These are phyloP conservation scores for Tachina lurida DNA, from an alignment of 2,888 invertebrate species.

Conservation along the genomic window DNA sequence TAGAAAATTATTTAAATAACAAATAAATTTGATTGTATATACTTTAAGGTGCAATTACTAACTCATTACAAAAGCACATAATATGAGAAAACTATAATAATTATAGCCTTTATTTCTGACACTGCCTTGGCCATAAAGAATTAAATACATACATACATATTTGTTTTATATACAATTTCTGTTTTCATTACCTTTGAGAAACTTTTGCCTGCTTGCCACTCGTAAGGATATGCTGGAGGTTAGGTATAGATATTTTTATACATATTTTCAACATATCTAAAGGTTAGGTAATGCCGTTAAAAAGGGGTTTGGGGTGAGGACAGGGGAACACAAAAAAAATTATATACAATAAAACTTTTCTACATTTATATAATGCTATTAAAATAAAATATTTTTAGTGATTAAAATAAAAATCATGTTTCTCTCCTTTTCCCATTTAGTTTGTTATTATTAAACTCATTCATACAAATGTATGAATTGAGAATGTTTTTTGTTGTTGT, in stretches of 20 bases:
- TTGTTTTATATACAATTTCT: neutral
- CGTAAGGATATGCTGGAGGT: slow-evolving; percentile 14
- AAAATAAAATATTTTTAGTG: slow-evolving; percentile 67
- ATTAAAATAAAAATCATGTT: slow-evolving; percentile 61
- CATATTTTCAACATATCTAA: neutral
- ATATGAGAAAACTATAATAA: neutral
- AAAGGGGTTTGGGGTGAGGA: no score
- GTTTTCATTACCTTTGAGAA: slow-evolving; percentile 12
- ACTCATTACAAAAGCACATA: neutral
- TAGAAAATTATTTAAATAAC: slow-evolving; percentile 5
- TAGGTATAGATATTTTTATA: neutral
- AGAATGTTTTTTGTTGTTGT: neutral
- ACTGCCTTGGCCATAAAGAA: neutral
- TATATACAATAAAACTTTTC: slow-evolving; percentile 20
- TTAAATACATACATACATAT: neutral
- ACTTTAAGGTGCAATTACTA: neutral
- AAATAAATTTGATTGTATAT: slow-evolving; percentile 17
- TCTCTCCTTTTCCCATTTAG: slow-evolving; percentile 24
- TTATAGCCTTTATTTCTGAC: neutral
- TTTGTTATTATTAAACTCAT: slow-evolving; percentile 23
- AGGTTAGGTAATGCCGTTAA: neutral
- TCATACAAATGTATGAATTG: slow-evolving; percentile 50
- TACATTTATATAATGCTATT: slow-evolving; percentile 56
- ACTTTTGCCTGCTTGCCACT: neutral
- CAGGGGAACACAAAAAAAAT: neutral